phyloP scores from a whole-genome alignment of 2,113 vertebrate species.

The Butorides virescens region DNA sequence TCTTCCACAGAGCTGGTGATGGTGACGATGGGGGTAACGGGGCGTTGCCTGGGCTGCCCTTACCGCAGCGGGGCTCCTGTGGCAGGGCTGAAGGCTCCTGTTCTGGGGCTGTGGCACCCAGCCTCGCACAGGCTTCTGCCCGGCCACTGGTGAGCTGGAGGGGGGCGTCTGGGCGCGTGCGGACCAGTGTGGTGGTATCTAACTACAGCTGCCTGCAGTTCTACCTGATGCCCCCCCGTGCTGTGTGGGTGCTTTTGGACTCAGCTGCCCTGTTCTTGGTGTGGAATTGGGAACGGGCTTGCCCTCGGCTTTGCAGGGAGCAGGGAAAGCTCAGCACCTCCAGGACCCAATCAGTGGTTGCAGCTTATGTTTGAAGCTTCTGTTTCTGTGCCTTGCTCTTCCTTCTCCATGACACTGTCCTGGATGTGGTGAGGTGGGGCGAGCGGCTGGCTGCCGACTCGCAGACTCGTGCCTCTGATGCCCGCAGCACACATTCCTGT shows the following conservation, averaged over 20 bases:
- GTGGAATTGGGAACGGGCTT: background rate
- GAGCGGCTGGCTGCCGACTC: background rate
- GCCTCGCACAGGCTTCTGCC: background rate
- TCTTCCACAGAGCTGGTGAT: accelerated
- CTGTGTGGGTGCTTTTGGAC: background rate
- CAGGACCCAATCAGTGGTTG: accelerated
- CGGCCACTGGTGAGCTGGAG: accelerated
- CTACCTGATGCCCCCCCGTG: accelerated
- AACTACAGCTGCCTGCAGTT: background rate
- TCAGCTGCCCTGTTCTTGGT: background rate
- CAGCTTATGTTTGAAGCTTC: background rate
- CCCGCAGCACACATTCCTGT: accelerated
- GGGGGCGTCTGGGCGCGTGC: accelerated
- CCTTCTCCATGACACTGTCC: background rate
- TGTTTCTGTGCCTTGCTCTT: accelerated
- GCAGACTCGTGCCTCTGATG: accelerated
- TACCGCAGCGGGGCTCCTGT: accelerated
- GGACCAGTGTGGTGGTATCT: accelerated
- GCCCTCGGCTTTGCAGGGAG: background rate
- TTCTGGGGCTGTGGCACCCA: background rate
- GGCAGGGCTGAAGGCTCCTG: background rate
- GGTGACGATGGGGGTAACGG: accelerated
- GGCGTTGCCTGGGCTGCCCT: accelerated
- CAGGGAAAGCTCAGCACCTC: background rate
- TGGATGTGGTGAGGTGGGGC: background rate